A percentile compares a stretch with the other conserved stretches of the same genome.
Evolutionary conservation across 2,797 vertebrate genomes (phyloP).

Genomic region (Strix occidentalis): DNA sequence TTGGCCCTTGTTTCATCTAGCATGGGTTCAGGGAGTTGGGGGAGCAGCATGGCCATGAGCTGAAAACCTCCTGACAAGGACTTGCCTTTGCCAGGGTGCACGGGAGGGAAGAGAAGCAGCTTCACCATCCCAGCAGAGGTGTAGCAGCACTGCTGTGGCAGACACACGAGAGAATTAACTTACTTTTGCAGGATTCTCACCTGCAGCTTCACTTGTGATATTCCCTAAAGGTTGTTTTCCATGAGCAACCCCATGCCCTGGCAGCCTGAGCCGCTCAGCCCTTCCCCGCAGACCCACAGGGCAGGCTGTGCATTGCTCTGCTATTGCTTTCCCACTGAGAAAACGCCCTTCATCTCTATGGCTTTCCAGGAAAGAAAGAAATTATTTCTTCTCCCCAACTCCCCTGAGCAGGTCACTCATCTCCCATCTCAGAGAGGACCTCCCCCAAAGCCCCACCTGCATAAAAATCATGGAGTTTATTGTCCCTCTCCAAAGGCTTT

Average conservation of each 20-base stretch:
- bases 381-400: not conserved
- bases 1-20: not conserved
- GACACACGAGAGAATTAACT: not conserved
- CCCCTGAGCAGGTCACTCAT: not conserved
- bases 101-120: not conserved
- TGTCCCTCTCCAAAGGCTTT: not conserved
- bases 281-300: rapidly evolving
- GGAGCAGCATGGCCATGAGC: not conserved
- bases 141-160: not conserved
- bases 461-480: not conserved
- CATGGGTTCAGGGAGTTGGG: too few species aligned
- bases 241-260: rapidly evolving
- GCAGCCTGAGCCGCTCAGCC: not conserved
- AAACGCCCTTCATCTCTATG: not conserved
- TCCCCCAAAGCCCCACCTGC: not conserved
- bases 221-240: not conserved
- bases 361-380: not conserved
- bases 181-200: not conserved
- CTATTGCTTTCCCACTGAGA: not conserved
- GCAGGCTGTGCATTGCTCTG: not conserved
- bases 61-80: not conserved
- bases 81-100: rapidly evolving
- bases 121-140: not conserved
- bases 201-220: not conserved
- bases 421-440: not conserved